Conservation (phyloP, 2,888 invertebrate species). For the Tricholauxania praeusta region DNA sequence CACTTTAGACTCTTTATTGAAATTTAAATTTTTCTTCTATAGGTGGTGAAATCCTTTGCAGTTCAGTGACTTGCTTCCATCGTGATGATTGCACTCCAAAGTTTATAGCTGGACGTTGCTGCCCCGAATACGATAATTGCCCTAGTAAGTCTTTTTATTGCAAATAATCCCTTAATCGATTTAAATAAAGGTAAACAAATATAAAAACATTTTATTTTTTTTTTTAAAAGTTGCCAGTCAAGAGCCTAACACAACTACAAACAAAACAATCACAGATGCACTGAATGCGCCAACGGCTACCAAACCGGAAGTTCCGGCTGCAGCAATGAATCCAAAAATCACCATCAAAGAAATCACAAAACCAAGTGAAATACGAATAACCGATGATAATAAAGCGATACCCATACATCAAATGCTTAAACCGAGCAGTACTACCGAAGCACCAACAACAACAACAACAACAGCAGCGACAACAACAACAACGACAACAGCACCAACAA, state of each 20-base stretch:
- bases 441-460: slow-evolving; percentile 45
- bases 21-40: slow-evolving; percentile 30
- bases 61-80: slow-evolving; percentile 80
- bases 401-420: slow-evolving; percentile 57
- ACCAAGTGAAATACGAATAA: slow-evolving; percentile 65
- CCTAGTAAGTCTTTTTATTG: slow-evolving; percentile 70
- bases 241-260: slow-evolving; percentile 30
- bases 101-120: slow-evolving; percentile 80
- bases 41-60: slow-evolving; percentile 82
- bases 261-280: slow-evolving; percentile 37
- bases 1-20: background rate
- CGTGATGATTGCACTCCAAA: slow-evolving; percentile 82
- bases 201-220: background rate
- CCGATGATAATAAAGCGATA: slow-evolving; percentile 62
- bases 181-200: background rate
- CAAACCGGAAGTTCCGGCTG: slow-evolving; percentile 40
- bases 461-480: slow-evolving; percentile 29
- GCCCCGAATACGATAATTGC: slow-evolving; percentile 86
- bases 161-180: background rate
- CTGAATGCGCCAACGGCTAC: slow-evolving; percentile 41
- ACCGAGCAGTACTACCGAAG: slow-evolving; percentile 44
- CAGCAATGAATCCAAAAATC: slow-evolving; percentile 61
- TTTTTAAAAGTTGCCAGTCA: slow-evolving; percentile 18
- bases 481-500: slow-evolving; percentile 35
- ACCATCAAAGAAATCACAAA: slow-evolving; percentile 68